These are phyloP conservation scores for Arctocebus calabarensis DNA, from an alignment of 2,797 vertebrate species.

Conservation along the genomic window DNA sequence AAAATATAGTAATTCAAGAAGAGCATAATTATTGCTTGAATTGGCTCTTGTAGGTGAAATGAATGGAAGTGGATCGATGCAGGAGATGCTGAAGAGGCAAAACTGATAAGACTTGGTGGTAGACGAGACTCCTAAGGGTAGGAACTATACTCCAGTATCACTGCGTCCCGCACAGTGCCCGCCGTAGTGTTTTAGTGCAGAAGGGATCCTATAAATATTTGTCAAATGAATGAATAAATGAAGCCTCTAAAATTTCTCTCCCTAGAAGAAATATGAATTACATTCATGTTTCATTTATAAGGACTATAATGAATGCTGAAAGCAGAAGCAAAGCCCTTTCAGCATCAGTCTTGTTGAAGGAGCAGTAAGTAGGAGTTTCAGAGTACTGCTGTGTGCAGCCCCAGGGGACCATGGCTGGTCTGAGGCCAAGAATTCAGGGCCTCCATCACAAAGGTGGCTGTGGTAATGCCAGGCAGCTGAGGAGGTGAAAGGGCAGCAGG, in stretches of 20 bases:
- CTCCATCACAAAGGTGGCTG: slow-evolving; percentile 55
- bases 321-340: slow-evolving; percentile 71
- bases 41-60: background rate
- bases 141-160: background rate
- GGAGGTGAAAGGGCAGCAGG: slow-evolving; percentile 44
- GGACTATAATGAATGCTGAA: slow-evolving; percentile 79
- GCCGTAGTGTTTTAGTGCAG: slow-evolving; percentile 73
- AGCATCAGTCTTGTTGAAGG: slow-evolving; percentile 74
- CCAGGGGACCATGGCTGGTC: slow-evolving; percentile 19
- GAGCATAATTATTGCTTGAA: background rate
- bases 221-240: slow-evolving; percentile 82
- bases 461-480: background rate
- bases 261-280: slow-evolving; percentile 82
- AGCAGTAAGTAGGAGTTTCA: slow-evolving; percentile 70
- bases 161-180: slow-evolving; percentile 18
- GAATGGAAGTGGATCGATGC: background rate
- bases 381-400: slow-evolving; percentile 56
- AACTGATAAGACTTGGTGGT: background rate
- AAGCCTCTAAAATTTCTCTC: slow-evolving; percentile 74
- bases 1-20: background rate
- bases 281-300: slow-evolving; percentile 83
- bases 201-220: slow-evolving; percentile 81
- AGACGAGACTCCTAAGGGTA: background rate
- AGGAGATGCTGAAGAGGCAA: background rate
- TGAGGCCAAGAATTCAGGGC: slow-evolving; percentile 44